phyloP scores from a whole-genome alignment of 2,888 invertebrate genomes.

The Diarsia rubi region DNA sequence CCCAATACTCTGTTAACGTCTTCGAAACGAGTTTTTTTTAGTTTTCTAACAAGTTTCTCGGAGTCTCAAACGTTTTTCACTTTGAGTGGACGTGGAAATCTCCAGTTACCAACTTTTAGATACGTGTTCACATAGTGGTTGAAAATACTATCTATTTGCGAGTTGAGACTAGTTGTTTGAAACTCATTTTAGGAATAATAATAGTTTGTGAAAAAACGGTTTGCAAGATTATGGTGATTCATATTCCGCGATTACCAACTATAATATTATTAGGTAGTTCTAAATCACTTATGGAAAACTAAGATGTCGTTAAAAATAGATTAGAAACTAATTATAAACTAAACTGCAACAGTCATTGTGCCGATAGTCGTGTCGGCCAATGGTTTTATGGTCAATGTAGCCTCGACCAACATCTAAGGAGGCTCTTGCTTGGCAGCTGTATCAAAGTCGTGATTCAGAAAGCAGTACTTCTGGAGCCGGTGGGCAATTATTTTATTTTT shows the following conservation, averaged over 20 bases:
- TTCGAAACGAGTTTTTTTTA: conserved; percentile 85
- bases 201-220: not conserved
- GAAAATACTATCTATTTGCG: conserved; percentile 38
- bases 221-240: not conserved
- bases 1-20: conserved; percentile 75
- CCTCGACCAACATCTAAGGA: too few species aligned
- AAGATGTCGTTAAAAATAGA: conserved; percentile 45
- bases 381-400: too few species aligned
- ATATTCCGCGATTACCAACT: conserved; percentile 10
- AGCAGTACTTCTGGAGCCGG: too few species aligned
- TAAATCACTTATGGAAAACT: conserved; percentile 46
- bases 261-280: conserved; percentile 5
- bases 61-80: conserved; percentile 86
- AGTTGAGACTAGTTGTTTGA: conserved; percentile 1
- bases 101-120: conserved; percentile 79
- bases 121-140: conserved; percentile 68
- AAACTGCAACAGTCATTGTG: too few species aligned
- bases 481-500: too few species aligned
- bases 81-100: conserved; percentile 83
- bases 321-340: conserved; percentile 27
- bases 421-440: too few species aligned
- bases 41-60: conserved; percentile 87
- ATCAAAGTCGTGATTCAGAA: too few species aligned
- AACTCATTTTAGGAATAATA: not conserved
- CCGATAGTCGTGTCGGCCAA: too few species aligned